These are phyloP conservation scores for Premnoplex brunnescens DNA, from an alignment of 2,797 vertebrate species.

Conservation along the genomic window DNA sequence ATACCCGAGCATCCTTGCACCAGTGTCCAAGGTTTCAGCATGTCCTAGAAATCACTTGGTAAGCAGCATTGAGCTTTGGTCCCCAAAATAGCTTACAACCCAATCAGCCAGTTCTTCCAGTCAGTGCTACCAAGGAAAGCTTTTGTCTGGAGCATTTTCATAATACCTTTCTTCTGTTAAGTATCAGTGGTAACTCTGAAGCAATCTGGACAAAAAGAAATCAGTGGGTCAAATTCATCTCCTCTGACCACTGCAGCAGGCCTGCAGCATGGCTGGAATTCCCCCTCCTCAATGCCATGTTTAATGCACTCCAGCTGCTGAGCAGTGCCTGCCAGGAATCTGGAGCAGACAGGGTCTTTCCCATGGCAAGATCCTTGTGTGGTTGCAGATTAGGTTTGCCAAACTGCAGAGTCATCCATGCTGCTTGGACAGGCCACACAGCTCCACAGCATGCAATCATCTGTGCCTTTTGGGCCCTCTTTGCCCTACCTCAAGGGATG, in stretches of 20 bases:
- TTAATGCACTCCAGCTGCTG: conserved; percentile 42
- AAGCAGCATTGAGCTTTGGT: not conserved
- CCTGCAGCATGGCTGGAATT: not conserved
- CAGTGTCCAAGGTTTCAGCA: not conserved
- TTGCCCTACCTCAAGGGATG: not conserved
- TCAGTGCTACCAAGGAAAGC: not conserved
- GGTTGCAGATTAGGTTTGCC: not conserved
- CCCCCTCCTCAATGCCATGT: not conserved
- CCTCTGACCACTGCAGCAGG: not conserved
- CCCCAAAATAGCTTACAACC: not conserved
- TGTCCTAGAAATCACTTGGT: not conserved
- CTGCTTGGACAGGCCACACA: not conserved
- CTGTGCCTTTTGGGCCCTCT: fast-evolving
- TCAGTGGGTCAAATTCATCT: not conserved
- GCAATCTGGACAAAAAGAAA: conserved; percentile 44
- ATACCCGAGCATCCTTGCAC: not conserved
- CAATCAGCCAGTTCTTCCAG: not conserved
- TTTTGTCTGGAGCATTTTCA: conserved; percentile 30
- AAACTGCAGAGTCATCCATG: not conserved
- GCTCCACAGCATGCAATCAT: not conserved
- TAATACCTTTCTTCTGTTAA: conserved; percentile 22
- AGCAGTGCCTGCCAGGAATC: not conserved
- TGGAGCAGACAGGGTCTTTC: conserved; percentile 19
- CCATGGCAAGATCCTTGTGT: not conserved
- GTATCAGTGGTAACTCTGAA: conserved; percentile 14